These are phyloP conservation scores for Drosophila paulistorum DNA, from an alignment of 1,140 invertebrate species.

Conservation along the genomic window DNA sequence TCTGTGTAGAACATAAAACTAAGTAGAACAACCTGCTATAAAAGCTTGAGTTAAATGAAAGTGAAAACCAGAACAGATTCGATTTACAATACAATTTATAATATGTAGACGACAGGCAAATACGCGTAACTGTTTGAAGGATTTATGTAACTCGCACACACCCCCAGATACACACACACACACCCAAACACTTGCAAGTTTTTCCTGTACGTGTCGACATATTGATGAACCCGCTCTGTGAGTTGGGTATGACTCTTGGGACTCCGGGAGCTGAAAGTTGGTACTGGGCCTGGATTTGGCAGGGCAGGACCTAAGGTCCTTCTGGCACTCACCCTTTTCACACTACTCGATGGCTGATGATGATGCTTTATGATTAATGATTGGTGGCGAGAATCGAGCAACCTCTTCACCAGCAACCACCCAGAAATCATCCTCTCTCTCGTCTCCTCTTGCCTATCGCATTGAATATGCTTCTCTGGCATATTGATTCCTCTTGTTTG, in stretches of 20 bases:
- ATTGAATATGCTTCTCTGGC: constrained; percentile 42
- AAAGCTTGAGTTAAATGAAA: neutral
- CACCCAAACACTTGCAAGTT: neutral
- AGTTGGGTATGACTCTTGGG: constrained; percentile 54
- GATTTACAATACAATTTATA: constrained; percentile 20
- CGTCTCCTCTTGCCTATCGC: constrained; percentile 1
- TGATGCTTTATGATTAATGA: constrained; percentile 74
- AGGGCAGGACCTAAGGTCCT: constrained; percentile 27
- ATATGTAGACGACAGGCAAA: constrained; percentile 23
- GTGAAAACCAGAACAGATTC: constrained; percentile 4
- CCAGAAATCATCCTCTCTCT: neutral
- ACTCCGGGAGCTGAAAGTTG: constrained; percentile 10
- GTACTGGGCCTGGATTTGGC: constrained; percentile 41
- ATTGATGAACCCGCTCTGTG: constrained; percentile 45
- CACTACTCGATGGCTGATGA: constrained; percentile 60
- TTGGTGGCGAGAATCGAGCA: constrained; percentile 55
- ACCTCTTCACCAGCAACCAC: constrained; percentile 31
- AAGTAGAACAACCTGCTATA: neutral
- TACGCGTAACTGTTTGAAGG: constrained; percentile 2
- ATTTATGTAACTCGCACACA: neutral
- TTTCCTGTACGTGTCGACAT: constrained; percentile 61
- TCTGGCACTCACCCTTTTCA: constrained; percentile 16
- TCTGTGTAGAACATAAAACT: neutral
- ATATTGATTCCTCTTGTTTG: constrained; percentile 70
- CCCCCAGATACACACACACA: neutral